These are phyloP conservation scores for Ctenopoma kingsleyae DNA, from an alignment of 2,797 vertebrate genomes.

Conservation along the genomic window DNA sequence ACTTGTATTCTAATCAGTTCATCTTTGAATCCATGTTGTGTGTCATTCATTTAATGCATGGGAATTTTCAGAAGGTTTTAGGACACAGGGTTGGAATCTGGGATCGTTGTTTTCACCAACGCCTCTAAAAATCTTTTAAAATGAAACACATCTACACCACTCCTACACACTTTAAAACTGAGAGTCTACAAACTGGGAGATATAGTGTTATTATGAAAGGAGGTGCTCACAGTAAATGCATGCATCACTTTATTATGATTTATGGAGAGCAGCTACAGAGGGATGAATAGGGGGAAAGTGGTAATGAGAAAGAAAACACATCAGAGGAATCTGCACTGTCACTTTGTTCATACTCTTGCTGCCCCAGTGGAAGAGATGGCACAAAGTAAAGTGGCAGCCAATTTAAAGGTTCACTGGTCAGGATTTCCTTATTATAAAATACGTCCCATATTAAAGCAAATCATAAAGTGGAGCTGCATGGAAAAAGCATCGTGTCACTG, in stretches of 20 bases:
- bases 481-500: conserved; percentile 5
- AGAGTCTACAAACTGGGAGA: background rate
- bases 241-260: conserved; percentile 42
- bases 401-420: conserved; percentile 44
- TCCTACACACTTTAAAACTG: background rate
- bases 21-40: too few species aligned
- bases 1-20: too few species aligned
- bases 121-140: too few species aligned
- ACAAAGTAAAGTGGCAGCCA: conserved; percentile 22
- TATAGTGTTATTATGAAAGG: background rate
- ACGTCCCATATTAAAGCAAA: conserved; percentile 7
- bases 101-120: too few species aligned
- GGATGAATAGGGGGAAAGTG: conserved; percentile 10
- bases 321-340: conserved; percentile 35
- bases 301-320: conserved; percentile 49
- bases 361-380: conserved; percentile 12
- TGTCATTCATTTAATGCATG: too few species aligned
- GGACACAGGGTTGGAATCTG: too few species aligned
- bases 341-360: conserved; percentile 32
- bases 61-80: too few species aligned
- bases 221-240: background rate
- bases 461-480: background rate
- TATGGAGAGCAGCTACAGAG: conserved; percentile 37
- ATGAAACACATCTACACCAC: background rate
- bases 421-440: conserved; percentile 28